Evolutionary conservation across 2,888 invertebrate species (phyloP).

Genomic region (Galeopsomyia nigrocyanea): DNA sequence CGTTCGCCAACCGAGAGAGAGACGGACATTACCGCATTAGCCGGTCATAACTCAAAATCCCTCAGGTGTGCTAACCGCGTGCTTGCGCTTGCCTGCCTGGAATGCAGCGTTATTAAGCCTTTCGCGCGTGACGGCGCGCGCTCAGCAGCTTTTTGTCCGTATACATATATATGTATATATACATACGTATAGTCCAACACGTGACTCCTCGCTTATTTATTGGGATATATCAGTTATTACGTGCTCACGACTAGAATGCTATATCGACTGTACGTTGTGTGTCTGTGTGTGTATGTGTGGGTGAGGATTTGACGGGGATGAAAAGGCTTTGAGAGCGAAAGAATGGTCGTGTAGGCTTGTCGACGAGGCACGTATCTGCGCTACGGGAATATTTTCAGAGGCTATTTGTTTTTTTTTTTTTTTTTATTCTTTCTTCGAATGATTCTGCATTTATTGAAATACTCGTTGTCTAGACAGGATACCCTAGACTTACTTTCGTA

Average conservation of each 20-base stretch:
- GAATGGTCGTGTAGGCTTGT: too few relatives aligned
- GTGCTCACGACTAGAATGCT: constrained; percentile 22
- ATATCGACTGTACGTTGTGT: too few relatives aligned
- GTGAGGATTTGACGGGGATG: constrained; percentile 1
- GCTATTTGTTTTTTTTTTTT: too few relatives aligned
- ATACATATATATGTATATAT: background rate
- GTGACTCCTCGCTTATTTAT: constrained; percentile 32
- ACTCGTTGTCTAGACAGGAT: too few relatives aligned
- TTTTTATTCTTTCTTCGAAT: too few relatives aligned
- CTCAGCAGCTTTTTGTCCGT: constrained; percentile 1
- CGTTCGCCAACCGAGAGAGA: constrained; percentile 50
- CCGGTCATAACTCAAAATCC: constrained; percentile 64
- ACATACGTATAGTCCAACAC: constrained; percentile 11
- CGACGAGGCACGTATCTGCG: too few relatives aligned
- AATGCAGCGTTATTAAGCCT: constrained; percentile 54
- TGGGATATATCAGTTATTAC: constrained; percentile 19
- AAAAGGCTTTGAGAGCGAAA: too few relatives aligned
- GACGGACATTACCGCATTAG: constrained; percentile 62
- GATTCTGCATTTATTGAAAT: too few relatives aligned
- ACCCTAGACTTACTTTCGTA: too few relatives aligned
- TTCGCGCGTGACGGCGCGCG: constrained; percentile 1
- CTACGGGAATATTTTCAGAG: too few relatives aligned
- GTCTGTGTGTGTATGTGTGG: background rate
- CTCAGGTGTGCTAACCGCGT: constrained; percentile 64
- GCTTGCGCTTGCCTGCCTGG: constrained; percentile 56